Conservation (phyloP, 1,140 invertebrate species). For the Agrilus planipennis region DNA sequence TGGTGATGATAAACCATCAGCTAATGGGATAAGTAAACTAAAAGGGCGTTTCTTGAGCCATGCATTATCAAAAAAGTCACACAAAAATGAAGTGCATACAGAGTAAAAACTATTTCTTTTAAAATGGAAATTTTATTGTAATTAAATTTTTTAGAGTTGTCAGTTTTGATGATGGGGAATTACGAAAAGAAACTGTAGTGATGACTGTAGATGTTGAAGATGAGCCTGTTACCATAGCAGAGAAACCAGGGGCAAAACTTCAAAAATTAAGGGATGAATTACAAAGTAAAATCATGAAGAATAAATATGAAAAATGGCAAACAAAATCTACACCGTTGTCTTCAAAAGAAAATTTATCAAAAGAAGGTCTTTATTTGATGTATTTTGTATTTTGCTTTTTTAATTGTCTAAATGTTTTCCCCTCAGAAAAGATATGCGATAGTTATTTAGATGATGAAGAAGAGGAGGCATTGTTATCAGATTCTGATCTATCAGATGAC, state of each 20-base stretch:
- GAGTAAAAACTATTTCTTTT: conserved; percentile 25
- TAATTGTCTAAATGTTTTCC: conserved; percentile 25
- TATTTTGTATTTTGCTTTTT: not conserved
- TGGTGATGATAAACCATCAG: conserved; percentile 31
- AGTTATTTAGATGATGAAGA: conserved; percentile 31
- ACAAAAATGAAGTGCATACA: conserved; percentile 30
- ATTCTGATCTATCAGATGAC: conserved; percentile 27
- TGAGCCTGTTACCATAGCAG: conserved; percentile 23
- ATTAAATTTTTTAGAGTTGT: conserved; percentile 21
- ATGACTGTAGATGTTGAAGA: conserved; percentile 30
- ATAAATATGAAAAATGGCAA: conserved; percentile 49
- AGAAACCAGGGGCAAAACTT: conserved; percentile 48
- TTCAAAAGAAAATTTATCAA: conserved; percentile 27
- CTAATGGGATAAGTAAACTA: conserved; percentile 42
- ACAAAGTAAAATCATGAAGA: conserved; percentile 47
- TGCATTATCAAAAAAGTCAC: conserved; percentile 35
- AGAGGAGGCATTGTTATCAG: conserved; percentile 27
- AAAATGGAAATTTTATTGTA: no score
- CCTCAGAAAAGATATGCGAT: conserved; percentile 8
- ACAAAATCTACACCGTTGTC: conserved; percentile 34
- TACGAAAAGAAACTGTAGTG: conserved; percentile 35
- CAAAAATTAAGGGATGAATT: conserved; percentile 48
- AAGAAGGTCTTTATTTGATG: conserved; percentile 19
- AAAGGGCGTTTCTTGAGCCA: conserved; percentile 51
- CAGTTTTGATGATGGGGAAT: conserved; percentile 30